A percentile compares a stretch with the other conserved stretches of the same genome.
These are phyloP conservation scores for Eonycteris spelaea DNA, from an alignment of 2,113 vertebrate species.

Conservation along the genomic window DNA sequence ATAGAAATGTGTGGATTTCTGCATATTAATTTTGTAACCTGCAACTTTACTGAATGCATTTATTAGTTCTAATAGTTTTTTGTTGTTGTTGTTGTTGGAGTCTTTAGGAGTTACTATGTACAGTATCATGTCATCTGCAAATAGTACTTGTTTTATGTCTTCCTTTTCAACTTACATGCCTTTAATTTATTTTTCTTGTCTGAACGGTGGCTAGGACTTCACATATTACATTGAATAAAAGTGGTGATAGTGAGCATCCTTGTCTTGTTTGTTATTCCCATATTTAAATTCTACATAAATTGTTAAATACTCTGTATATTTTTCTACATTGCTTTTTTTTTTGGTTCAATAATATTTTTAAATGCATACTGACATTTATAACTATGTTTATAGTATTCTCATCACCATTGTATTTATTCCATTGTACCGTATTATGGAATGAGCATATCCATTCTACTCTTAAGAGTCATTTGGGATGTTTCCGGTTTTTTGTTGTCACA, in stretches of 20 bases:
- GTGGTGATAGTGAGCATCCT: neutral
- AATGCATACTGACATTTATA: neutral
- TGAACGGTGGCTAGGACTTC: neutral
- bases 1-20: neutral
- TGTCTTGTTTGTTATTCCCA: neutral
- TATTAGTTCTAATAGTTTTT: neutral
- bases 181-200: neutral
- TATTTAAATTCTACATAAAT: conserved; percentile 6
- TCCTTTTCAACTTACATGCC: neutral
- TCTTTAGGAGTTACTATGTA: neutral
- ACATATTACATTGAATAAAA: neutral
- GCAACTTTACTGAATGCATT: neutral
- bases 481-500: neutral
- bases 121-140: neutral
- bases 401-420: neutral
- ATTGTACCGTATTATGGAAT: neutral
- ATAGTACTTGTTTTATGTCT: neutral
- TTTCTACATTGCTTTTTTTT: neutral
- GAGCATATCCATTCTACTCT: neutral
- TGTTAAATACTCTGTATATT: neutral
- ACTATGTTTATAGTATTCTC: neutral
- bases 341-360: neutral
- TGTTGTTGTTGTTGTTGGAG: neutral
- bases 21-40: neutral
- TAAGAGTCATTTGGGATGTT: neutral